phyloP scores from a whole-genome alignment of 2,797 vertebrate species.

The Phylloscopus collybita region DNA sequence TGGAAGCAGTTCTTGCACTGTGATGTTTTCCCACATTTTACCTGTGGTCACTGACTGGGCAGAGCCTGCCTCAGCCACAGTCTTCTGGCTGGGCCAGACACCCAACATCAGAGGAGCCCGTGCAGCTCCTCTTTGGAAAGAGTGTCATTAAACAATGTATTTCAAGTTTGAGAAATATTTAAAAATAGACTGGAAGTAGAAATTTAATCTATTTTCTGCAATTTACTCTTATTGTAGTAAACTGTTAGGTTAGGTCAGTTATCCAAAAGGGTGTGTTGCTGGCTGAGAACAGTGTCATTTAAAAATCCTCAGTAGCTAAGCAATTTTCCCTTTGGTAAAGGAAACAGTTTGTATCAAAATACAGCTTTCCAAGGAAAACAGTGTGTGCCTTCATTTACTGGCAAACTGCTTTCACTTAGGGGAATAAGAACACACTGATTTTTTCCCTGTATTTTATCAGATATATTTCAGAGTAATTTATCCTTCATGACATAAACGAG shows the following conservation, averaged over 20 bases:
- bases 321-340: not conserved
- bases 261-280: not conserved
- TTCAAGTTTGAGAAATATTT: not conserved
- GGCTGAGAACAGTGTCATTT: not conserved
- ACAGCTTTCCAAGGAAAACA: not conserved
- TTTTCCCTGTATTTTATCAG: not conserved
- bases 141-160: not conserved
- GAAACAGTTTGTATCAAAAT: not conserved
- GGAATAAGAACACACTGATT: not conserved
- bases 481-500: not conserved
- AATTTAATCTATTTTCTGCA: not conserved
- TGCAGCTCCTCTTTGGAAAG: not conserved
- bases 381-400: not conserved
- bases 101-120: not conserved
- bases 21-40: not conserved
- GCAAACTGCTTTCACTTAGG: not conserved
- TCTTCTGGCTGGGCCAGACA: not conserved
- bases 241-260: not conserved
- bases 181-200: not conserved
- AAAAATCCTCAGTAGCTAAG: not conserved
- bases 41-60: not conserved
- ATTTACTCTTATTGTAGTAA: not conserved
- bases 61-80: not conserved
- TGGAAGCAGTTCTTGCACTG: not conserved
- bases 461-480: slow-evolving; percentile 1